Evolutionary conservation across 2,113 vertebrate species (phyloP).

Genomic region (Eupsittula cactorum): DNA sequence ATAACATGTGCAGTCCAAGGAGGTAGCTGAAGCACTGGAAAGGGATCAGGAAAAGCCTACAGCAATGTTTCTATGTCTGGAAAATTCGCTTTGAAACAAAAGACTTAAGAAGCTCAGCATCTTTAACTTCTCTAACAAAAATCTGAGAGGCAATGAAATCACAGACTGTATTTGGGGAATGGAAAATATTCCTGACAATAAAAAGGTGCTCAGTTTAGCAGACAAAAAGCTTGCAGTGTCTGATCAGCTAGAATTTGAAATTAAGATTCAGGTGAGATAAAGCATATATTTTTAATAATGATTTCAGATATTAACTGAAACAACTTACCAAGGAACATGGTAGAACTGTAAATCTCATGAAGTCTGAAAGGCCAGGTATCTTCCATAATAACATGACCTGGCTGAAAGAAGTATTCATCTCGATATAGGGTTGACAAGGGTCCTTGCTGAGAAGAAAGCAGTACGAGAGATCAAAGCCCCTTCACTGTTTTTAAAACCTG

Average conservation of each 20-base stretch:
- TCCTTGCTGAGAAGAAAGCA: neutral
- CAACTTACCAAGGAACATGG: neutral
- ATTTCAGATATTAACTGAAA: neutral
- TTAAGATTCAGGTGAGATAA: neutral
- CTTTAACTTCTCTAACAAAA: slow-evolving; percentile 15
- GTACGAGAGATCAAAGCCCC: neutral
- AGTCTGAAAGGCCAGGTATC: neutral
- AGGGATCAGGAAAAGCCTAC: slow-evolving; percentile 21
- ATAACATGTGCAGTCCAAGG: neutral
- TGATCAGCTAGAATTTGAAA: neutral
- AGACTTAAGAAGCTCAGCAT: neutral
- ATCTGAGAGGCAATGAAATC: neutral
- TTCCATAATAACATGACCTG: neutral
- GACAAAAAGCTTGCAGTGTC: neutral
- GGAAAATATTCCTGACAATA: slow-evolving; percentile 29
- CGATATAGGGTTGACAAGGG: neutral
- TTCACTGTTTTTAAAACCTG: neutral
- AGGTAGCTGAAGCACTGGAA: slow-evolving; percentile 17
- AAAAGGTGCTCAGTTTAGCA: neutral
- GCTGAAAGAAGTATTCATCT: neutral
- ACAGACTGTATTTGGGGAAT: neutral
- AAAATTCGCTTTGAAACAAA: slow-evolving; percentile 33
- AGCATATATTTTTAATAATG: neutral
- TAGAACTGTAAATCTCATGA: neutral
- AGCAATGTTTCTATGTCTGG: slow-evolving; percentile 27